These are phyloP conservation scores for Ophonus ardosiacus DNA, from an alignment of 2,888 invertebrate species.

Conservation along the genomic window DNA sequence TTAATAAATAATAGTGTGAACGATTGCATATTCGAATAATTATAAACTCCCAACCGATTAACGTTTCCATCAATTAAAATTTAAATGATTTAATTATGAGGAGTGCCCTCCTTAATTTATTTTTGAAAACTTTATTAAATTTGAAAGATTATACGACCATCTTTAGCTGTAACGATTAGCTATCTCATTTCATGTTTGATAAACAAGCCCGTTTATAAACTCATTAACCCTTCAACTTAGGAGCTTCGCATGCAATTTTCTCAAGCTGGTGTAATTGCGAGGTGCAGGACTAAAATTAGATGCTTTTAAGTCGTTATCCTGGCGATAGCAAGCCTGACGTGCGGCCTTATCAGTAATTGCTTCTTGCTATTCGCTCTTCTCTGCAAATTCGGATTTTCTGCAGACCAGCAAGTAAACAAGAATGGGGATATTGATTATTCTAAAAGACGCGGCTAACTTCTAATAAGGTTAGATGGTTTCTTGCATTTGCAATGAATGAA, in stretches of 20 bases:
- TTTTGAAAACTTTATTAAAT: neutral
- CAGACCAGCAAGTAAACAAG: constrained; percentile 11
- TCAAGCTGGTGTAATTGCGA: constrained; percentile 10
- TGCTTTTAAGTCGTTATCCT: constrained; percentile 43
- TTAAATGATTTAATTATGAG: too few species aligned
- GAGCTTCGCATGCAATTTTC: constrained; percentile 26
- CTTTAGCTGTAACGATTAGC: neutral
- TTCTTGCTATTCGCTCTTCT: neutral
- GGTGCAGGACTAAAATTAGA: constrained; percentile 51
- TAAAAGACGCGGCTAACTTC: neutral
- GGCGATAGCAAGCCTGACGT: constrained; percentile 31
- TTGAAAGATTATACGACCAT: neutral
- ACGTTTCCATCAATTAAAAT: too few species aligned
- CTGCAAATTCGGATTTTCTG: constrained; percentile 14
- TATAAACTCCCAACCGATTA: too few species aligned
- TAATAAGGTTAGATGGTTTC: neutral
- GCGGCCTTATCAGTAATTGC: constrained; percentile 47
- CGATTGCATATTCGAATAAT: too few species aligned
- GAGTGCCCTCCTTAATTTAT: too few species aligned
- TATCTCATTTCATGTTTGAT: neutral
- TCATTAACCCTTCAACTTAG: constrained; percentile 4
- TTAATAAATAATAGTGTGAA: too few species aligned
- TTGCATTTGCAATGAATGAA: neutral
- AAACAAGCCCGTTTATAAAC: neutral
- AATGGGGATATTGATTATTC: constrained; percentile 30